A percentile compares a stretch with the other conserved stretches of the same genome.
phyloP scores from a whole-genome alignment of 2,797 vertebrate genomes.

The Leptodactylus fallax region DNA sequence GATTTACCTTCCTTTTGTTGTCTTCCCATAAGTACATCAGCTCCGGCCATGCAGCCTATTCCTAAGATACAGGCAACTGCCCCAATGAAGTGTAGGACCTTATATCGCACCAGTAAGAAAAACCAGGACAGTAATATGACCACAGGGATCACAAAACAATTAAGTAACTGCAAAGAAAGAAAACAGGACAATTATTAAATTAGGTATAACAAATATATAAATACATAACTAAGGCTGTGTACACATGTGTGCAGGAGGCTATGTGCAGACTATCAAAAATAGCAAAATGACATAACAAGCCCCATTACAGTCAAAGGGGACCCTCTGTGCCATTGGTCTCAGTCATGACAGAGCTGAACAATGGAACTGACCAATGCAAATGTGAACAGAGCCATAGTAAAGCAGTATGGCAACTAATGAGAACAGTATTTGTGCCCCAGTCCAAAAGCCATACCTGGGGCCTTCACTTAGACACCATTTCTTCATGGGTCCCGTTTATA shows the following conservation, averaged over 20 bases:
- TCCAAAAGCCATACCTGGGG: background rate
- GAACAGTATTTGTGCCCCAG: no score
- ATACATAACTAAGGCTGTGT: no score
- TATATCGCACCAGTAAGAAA: conserved; percentile 94
- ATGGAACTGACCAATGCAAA: no score
- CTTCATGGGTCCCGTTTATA: background rate
- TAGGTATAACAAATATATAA: background rate
- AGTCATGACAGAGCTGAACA: no score
- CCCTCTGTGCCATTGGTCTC: no score
- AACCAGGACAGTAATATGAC: conserved; percentile 96
- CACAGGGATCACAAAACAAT: conserved; percentile 93
- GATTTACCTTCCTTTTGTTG: conserved; percentile 89
- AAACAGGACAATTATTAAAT: background rate
- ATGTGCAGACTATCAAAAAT: no score
- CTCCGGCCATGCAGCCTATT: conserved; percentile 93
- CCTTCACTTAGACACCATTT: background rate
- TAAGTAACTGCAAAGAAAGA: conserved; percentile 81
- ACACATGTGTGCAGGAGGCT: no score
- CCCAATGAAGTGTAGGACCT: conserved; percentile 89
- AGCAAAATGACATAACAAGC: no score
- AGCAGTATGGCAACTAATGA: no score
- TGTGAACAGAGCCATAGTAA: no score
- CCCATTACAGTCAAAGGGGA: no score
- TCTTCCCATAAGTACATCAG: conserved; percentile 88
- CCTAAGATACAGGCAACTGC: conserved; percentile 91